Evolutionary conservation across 2,113 vertebrate species (phyloP).

Genomic region (Jacana jacana): DNA sequence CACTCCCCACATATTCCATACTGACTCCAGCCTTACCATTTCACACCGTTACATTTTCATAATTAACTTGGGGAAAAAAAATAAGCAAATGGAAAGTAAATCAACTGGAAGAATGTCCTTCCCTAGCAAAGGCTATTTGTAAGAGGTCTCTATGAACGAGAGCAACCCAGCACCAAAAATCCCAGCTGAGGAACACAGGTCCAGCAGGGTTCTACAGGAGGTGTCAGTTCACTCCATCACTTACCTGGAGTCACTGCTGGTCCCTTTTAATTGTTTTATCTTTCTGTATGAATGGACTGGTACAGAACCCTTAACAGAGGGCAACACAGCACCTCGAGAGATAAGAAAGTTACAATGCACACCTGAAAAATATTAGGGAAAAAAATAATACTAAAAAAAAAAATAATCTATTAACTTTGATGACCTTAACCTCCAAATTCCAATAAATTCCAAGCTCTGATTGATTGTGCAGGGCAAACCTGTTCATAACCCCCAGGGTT

Average conservation of each 20-base stretch:
- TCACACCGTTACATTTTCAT: background rate
- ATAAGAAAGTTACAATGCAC: background rate
- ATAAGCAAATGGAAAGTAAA: background rate
- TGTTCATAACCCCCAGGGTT: background rate
- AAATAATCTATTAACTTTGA: background rate
- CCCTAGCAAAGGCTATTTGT: background rate
- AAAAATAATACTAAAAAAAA: background rate
- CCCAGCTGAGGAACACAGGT: background rate
- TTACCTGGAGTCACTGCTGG: background rate
- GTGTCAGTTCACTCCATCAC: background rate
- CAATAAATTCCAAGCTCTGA: background rate
- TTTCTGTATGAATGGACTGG: background rate
- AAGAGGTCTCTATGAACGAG: background rate
- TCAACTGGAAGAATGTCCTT: background rate
- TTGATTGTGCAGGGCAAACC: background rate
- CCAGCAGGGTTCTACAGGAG: background rate
- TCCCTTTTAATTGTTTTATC: background rate
- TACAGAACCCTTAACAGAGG: background rate
- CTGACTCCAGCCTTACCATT: background rate
- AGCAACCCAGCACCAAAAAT: rapidly evolving
- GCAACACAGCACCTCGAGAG: background rate
- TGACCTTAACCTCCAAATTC: background rate
- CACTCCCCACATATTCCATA: background rate
- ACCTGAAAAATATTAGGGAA: background rate
- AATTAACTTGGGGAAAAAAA: background rate